phyloP scores from a whole-genome alignment of 2,888 invertebrate genomes.

The Rotaria sp. region DNA sequence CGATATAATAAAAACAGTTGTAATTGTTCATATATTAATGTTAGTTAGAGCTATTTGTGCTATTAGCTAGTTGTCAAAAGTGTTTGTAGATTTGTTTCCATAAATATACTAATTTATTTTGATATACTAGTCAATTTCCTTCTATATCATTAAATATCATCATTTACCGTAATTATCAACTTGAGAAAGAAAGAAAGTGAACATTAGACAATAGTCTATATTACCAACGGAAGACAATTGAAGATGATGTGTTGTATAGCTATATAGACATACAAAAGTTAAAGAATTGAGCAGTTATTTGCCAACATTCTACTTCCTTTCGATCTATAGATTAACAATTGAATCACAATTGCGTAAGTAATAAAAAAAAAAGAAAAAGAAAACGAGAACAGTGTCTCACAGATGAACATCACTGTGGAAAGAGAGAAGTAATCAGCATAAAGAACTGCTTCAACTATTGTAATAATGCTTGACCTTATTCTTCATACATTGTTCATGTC shows the following conservation, averaged over 20 bases:
- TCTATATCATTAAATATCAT: neutral
- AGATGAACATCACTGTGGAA: neutral
- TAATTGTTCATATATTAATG: no score
- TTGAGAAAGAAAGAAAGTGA: neutral
- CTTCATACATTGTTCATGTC: neutral
- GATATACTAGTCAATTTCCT: neutral
- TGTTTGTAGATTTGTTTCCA: neutral
- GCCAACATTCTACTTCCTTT: neutral
- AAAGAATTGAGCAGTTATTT: neutral
- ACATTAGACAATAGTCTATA: neutral
- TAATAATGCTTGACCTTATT: neutral
- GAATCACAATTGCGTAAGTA: constrained; percentile 15
- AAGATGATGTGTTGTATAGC: neutral
- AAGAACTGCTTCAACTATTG: neutral
- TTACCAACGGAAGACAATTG: neutral
- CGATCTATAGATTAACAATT: neutral
- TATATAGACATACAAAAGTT: neutral
- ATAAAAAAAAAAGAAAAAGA: neutral
- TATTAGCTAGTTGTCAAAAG: no score
- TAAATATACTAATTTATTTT: neutral
- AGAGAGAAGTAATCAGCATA: neutral
- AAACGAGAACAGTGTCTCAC: neutral
- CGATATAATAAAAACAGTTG: no score
- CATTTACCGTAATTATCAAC: neutral
- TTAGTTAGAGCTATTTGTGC: no score